These are phyloP conservation scores for Narcine bancroftii DNA, from an alignment of 2,113 vertebrate species.

Conservation along the genomic window DNA sequence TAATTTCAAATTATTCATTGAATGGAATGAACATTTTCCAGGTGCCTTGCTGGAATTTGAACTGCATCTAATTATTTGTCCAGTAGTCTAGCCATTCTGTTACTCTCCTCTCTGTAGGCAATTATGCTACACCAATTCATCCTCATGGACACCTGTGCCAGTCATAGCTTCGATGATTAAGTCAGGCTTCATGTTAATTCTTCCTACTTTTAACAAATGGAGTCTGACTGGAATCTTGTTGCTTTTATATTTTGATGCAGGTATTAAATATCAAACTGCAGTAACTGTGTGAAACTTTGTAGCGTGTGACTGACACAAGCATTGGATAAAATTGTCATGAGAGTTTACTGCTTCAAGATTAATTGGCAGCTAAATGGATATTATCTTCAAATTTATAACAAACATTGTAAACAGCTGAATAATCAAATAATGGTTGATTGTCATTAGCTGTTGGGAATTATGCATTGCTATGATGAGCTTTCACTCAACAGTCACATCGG, in stretches of 20 bases:
- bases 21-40: too few relatives aligned
- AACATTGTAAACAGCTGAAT: slow-evolving; percentile 37
- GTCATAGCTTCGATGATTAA: not conserved
- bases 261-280: not conserved
- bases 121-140: not conserved
- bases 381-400: slow-evolving; percentile 38
- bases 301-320: slow-evolving; percentile 30
- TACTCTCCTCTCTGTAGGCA: not conserved
- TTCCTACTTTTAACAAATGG: not conserved
- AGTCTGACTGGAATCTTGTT: slow-evolving; percentile 27
- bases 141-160: not conserved
- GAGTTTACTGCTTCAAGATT: slow-evolving; percentile 29
- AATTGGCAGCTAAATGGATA: slow-evolving; percentile 38
- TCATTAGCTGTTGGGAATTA: slow-evolving; percentile 34
- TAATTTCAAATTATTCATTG: too few relatives aligned
- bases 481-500: slow-evolving; percentile 32
- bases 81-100: not conserved
- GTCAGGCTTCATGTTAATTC: slow-evolving; percentile 1
- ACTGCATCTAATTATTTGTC: too few relatives aligned
- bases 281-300: slow-evolving; percentile 12
- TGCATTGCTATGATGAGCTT: slow-evolving; percentile 36
- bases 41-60: too few relatives aligned
- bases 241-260: not conserved
- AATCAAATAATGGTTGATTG: slow-evolving; percentile 35
- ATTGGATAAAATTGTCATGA: slow-evolving; percentile 24